phyloP scores from a whole-genome alignment of 92 coral and sea anemone genomes.

The Palythoa heliodiscus region DNA sequence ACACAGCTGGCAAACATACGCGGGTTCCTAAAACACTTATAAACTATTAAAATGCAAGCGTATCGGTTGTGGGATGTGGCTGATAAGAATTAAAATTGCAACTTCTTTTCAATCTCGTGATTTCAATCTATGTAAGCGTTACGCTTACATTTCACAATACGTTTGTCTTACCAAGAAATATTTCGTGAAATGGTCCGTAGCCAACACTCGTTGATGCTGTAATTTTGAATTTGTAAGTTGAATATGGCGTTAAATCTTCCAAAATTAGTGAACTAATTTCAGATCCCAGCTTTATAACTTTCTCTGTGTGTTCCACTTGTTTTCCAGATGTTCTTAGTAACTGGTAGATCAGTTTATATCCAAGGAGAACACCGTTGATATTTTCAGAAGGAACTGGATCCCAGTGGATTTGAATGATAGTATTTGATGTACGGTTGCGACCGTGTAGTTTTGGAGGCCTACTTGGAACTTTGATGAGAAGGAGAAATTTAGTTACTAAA shows the following conservation, averaged over 20 bases:
- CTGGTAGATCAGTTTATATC: conserved; percentile 54
- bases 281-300: conserved; percentile 1
- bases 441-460: conserved; percentile 54
- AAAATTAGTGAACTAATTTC: neutral
- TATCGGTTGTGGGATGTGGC: too few species aligned
- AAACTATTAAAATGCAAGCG: too few species aligned
- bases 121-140: too few species aligned
- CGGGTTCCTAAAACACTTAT: too few species aligned
- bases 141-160: neutral
- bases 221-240: conserved; percentile 36
- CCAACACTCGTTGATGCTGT: conserved; percentile 53
- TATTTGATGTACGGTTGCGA: conserved; percentile 57
- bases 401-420: conserved; percentile 57
- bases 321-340: conserved; percentile 46
- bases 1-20: too few species aligned
- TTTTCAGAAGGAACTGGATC: conserved; percentile 51
- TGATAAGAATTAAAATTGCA: too few species aligned
- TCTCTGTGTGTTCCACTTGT: neutral
- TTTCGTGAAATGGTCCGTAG: conserved; percentile 43
- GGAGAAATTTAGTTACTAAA: too few species aligned
- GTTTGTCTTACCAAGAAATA: conserved; percentile 55
- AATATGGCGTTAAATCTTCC: conserved; percentile 28
- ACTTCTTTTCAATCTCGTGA: too few species aligned
- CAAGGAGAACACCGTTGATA: conserved; percentile 58
- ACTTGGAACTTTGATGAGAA: conserved; percentile 52